Evolutionary conservation across 2,888 invertebrate genomes (phyloP), one percentile per base, ranked within the genome.

Genomic region (Uloborus plumipes): DNA sequence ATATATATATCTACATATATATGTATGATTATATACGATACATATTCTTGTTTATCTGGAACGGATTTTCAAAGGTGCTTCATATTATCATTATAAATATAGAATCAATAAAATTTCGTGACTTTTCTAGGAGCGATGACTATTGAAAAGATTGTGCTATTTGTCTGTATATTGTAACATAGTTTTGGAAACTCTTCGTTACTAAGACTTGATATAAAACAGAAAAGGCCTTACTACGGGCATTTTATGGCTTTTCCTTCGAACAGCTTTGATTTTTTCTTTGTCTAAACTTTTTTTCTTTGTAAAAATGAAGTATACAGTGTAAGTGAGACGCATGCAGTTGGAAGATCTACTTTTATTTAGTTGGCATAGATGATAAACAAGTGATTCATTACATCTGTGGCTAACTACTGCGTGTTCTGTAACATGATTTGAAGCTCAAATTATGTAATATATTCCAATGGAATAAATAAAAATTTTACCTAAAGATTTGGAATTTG

Each of bases 11-110:
- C 59, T 78, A 78, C 65, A 77, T 65, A 65, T 65, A 65, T 65
- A 66, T 66, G n/a, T 53, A 65, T 76, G 72, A 72, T 73, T 81
- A 74, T 81, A 74, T 70, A 70, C 70, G 70, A 73, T 70, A 80
- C 55, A 70, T 59, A 74, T 73, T 81, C 80, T 81, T 81, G 70
- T 81, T 74, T 74, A 61, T 64, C 80, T 69, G 80, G 69, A 74
- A 81, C 74, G 70, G 74, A 81, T 73, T 81, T 75, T 74, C 80
- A 70, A 81, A 81, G 80, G 80, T 81, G 80, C 80, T 81, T 50
- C 80, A 70, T 67, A 55, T 81, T 81, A 81, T 81, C 69, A 80
- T 73, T 51, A 66, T 51, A 66, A 64, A 80, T 80, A 80, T 74
- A 49, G 73, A 74, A 55, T 67, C 75, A 69, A 61, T 76, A 67